phyloP scores from a whole-genome alignment of 2,888 invertebrate species.

The Portevinia maculata region DNA sequence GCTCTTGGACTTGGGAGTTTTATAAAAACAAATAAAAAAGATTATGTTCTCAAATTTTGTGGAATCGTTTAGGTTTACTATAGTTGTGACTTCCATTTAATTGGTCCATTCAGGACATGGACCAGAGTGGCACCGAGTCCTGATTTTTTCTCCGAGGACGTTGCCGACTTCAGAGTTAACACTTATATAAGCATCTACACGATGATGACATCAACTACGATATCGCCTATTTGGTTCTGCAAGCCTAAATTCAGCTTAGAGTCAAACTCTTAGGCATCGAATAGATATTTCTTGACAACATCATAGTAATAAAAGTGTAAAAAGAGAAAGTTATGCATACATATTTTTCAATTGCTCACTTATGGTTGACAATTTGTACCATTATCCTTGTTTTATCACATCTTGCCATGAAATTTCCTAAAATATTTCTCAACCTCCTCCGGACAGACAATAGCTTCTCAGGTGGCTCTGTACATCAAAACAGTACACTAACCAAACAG shows the following conservation, averaged over 20 bases:
- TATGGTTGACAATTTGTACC: slow-evolving; percentile 79
- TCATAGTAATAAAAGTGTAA: slow-evolving; percentile 85
- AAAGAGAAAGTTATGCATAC: slow-evolving; percentile 34
- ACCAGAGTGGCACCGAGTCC: slow-evolving; percentile 82
- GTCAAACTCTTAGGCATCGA: slow-evolving; percentile 84
- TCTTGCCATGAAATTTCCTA: slow-evolving; percentile 93
- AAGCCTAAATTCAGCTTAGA: slow-evolving; percentile 83
- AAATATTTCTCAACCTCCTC: slow-evolving; percentile 89
- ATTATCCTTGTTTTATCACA: slow-evolving; percentile 88
- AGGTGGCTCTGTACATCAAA: too few species aligned
- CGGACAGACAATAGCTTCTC: slow-evolving; percentile 81
- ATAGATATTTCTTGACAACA: slow-evolving; percentile 84
- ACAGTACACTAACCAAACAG: too few species aligned
- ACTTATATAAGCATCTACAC: slow-evolving; percentile 93
- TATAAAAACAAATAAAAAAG: slow-evolving; percentile 54
- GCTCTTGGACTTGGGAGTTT: slow-evolving; percentile 86
- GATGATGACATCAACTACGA: slow-evolving; percentile 83
- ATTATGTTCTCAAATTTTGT: too few species aligned
- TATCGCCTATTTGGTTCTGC: slow-evolving; percentile 80
- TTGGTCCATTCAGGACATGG: slow-evolving; percentile 76
- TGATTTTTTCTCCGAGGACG: slow-evolving; percentile 84
- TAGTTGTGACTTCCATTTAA: slow-evolving; percentile 69
- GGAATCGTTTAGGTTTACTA: slow-evolving; percentile 66
- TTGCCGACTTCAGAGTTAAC: slow-evolving; percentile 90
- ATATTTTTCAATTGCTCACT: not conserved